Percentiles rank a stretch among this genome's conserved stretches.
Conservation (phyloP, 2,888 invertebrate species). For the Zaprionus bogoriensis region DNA sequence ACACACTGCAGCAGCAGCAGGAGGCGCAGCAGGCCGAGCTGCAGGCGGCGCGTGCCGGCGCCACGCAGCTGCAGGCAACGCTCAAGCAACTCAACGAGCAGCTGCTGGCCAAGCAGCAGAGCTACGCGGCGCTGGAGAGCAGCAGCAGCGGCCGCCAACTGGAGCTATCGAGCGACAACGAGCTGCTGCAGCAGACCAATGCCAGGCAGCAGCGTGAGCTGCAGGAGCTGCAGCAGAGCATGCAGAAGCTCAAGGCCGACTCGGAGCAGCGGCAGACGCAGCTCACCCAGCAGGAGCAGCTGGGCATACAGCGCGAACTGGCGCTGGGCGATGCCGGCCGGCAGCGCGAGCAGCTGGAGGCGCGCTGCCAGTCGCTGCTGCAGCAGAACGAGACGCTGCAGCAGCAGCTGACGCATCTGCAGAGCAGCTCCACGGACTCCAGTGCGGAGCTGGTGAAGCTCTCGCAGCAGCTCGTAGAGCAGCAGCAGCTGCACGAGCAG, state of each 20-base stretch:
- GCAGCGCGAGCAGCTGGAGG: conserved; percentile 84
- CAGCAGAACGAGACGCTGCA: conserved; percentile 85
- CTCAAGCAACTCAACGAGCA: conserved; percentile 78
- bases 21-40: conserved; percentile 82
- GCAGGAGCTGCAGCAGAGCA: conserved; percentile 68
- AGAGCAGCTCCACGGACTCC: conserved; percentile 85
- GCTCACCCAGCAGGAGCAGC: conserved; percentile 73
- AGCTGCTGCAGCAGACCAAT: conserved; percentile 62
- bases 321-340: conserved; percentile 85
- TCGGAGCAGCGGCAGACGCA: conserved; percentile 77
- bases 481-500: conserved; percentile 85
- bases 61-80: conserved; percentile 48
- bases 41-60: conserved; percentile 56
- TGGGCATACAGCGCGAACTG: conserved; percentile 84
- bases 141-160: conserved; percentile 50
- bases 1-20: conserved; percentile 47
- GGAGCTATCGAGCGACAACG: conserved; percentile 64
- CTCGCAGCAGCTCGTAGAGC: conserved; percentile 84
- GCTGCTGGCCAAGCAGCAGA: conserved; percentile 58
- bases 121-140: conserved; percentile 43
- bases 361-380: conserved; percentile 85
- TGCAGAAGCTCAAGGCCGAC: conserved; percentile 80
- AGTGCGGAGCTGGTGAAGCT: conserved; percentile 85
- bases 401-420: conserved; percentile 85
- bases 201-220: conserved; percentile 77